Percentiles rank a stretch among this genome's conserved stretches.
phyloP scores from a whole-genome alignment of 2,113 vertebrate species.

The Paedocypris sp. region DNA sequence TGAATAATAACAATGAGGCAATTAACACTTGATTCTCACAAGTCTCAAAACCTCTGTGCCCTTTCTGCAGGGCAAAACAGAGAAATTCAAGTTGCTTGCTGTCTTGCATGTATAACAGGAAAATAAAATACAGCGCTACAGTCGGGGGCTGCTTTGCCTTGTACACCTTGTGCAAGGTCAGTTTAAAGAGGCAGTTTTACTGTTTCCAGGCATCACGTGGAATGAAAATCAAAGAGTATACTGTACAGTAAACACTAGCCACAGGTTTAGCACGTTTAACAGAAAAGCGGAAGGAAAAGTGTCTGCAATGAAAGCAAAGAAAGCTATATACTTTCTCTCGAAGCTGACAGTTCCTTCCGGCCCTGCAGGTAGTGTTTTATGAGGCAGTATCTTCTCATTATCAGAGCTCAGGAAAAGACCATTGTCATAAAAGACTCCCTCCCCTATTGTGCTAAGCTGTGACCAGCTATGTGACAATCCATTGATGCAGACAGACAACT shows the following conservation, averaged over 20 bases:
- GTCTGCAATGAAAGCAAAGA: background rate
- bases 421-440: slow-evolving; percentile 21
- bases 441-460: slow-evolving; percentile 24
- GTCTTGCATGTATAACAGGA: background rate
- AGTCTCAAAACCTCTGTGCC: background rate
- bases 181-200: background rate
- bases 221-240: background rate
- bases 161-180: background rate
- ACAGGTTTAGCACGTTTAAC: background rate
- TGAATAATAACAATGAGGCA: background rate
- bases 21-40: background rate
- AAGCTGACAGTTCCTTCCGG: slow-evolving; percentile 20
- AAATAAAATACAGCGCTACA: too few relatives aligned
- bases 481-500: slow-evolving; percentile 22
- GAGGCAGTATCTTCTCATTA: slow-evolving; percentile 34
- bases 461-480: slow-evolving; percentile 23
- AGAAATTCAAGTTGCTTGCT: background rate
- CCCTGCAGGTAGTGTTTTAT: slow-evolving; percentile 33
- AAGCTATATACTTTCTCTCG: background rate
- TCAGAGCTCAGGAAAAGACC: slow-evolving; percentile 19
- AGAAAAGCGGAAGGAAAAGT: background rate
- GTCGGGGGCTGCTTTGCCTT: background rate
- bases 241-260: background rate
- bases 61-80: background rate
- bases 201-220: background rate